Evolutionary conservation across 2,797 vertebrate genomes (phyloP).

Genomic region (Chrysocyon brachyurus): DNA sequence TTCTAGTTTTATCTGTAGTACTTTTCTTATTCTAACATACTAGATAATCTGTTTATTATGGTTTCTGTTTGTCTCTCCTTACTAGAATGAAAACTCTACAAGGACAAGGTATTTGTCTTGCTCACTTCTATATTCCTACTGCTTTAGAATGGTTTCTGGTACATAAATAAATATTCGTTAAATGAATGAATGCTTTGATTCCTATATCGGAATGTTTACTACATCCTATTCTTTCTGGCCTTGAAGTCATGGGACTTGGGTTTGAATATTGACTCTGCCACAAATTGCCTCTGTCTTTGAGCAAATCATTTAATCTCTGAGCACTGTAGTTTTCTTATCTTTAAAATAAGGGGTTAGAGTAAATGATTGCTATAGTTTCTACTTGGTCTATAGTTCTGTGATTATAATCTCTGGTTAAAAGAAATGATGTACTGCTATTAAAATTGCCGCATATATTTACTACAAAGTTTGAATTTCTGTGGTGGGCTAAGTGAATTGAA

Average conservation of each 20-base stretch:
- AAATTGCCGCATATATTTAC: conserved; percentile 77
- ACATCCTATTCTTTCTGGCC: background rate
- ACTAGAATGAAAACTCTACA: conserved; percentile 43
- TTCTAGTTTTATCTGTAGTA: conserved; percentile 20
- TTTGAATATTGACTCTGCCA: conserved; percentile 75
- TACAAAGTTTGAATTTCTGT: conserved; percentile 73
- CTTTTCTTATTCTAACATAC: background rate
- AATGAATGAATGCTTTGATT: conserved; percentile 48
- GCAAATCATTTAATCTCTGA: conserved; percentile 75
- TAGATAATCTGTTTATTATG: conserved; percentile 9
- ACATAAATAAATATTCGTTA: conserved; percentile 48
- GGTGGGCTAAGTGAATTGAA: conserved; percentile 63
- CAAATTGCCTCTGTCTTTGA: conserved; percentile 77
- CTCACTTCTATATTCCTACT: conserved; percentile 48
- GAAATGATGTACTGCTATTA: conserved; percentile 66
- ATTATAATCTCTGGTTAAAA: conserved; percentile 78
- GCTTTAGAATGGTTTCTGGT: conserved; percentile 45
- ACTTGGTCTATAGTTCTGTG: conserved; percentile 68
- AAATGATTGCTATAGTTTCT: conserved; percentile 75
- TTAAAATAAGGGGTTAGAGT: conserved; percentile 80
- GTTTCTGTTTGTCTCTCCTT: background rate
- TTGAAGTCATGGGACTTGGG: conserved; percentile 22
- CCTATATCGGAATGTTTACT: conserved; percentile 39
- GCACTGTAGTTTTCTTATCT: conserved; percentile 74
- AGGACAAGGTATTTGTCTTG: conserved; percentile 47